Percentiles rank a stretch among this genome's conserved stretches.
These are phyloP conservation scores for Globodera ellingtonae DNA, from an alignment of 1,140 invertebrate genomes.

Conservation along the genomic window DNA sequence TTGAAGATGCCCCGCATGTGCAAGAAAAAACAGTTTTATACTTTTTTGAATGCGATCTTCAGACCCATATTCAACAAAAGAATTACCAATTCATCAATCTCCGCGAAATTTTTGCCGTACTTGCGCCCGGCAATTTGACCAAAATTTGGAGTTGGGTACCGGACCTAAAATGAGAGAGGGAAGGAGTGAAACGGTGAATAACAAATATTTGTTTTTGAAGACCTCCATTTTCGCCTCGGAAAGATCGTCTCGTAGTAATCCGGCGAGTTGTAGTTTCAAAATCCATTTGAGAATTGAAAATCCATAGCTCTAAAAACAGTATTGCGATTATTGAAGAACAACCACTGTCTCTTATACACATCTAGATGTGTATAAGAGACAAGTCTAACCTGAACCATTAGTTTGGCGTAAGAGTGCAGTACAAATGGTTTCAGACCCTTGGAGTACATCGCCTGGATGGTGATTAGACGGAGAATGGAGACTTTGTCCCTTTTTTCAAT, in stretches of 20 bases:
- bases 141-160: conserved; percentile 17
- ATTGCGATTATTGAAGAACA: no score
- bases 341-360: no score
- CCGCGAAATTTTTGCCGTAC: conserved; percentile 29
- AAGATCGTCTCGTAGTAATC: conserved; percentile 45
- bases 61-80: not conserved
- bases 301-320: conserved; percentile 45
- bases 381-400: conserved; percentile 50
- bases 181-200: not conserved
- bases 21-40: not conserved
- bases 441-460: conserved; percentile 41
- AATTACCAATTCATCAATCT: conserved; percentile 37
- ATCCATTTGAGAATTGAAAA: conserved; percentile 42
- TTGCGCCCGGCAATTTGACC: conserved; percentile 20
- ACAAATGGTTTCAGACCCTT: conserved; percentile 45
- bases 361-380: no score
- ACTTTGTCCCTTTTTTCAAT: conserved; percentile 33
- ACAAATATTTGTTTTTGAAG: no score
- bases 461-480: conserved; percentile 46
- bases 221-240: conserved; percentile 10
- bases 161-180: conserved; percentile 23
- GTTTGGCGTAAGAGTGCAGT: conserved; percentile 39
- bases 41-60: no score
- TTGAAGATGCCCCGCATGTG: not conserved
- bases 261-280: conserved; percentile 56